phyloP scores from a whole-genome alignment of 2,888 invertebrate genomes.

The Cynaeus angustus region DNA sequence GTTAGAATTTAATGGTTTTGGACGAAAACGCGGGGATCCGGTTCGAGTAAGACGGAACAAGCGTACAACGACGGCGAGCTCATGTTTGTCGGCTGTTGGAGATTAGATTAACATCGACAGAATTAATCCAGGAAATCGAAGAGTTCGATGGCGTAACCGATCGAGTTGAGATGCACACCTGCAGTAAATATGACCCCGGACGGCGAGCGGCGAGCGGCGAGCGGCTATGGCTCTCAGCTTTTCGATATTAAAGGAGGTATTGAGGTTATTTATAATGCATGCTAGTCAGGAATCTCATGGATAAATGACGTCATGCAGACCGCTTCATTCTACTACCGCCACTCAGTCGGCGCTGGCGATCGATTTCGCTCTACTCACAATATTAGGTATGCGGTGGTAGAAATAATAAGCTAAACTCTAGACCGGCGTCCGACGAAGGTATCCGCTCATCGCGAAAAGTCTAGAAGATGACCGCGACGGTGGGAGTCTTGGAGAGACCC shows the following conservation, averaged over 20 bases:
- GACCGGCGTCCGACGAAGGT: constrained; percentile 6
- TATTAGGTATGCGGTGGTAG: constrained; percentile 58
- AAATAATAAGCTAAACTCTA: constrained; percentile 38
- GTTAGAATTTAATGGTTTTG: constrained; percentile 37
- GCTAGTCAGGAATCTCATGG: constrained; percentile 68
- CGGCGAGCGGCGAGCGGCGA: constrained; percentile 33
- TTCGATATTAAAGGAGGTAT: constrained; percentile 51
- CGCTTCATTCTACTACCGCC: constrained; percentile 60
- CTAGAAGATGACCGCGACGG: constrained; percentile 14
- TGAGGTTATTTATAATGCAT: constrained; percentile 68
- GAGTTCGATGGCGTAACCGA: constrained; percentile 6
- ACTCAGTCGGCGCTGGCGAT: constrained; percentile 63
- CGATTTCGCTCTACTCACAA: constrained; percentile 63
- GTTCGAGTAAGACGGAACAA: constrained; percentile 10
- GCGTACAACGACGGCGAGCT: too few species aligned
- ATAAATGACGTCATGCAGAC: constrained; percentile 66
- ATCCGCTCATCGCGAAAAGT: constrained; percentile 7
- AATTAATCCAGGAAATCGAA: background rate
- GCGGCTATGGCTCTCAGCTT: constrained; percentile 32
- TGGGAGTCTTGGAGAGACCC: background rate
- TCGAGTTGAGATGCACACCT: constrained; percentile 34
- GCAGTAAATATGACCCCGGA: constrained; percentile 41
- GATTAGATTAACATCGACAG: too few species aligned
- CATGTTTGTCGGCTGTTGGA: too few species aligned
- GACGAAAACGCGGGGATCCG: constrained; percentile 37